Evolutionary conservation across 1,140 invertebrate species (phyloP), one percentile per base, ranked within the genome.

Genomic region (Atta cephalotes): DNA sequence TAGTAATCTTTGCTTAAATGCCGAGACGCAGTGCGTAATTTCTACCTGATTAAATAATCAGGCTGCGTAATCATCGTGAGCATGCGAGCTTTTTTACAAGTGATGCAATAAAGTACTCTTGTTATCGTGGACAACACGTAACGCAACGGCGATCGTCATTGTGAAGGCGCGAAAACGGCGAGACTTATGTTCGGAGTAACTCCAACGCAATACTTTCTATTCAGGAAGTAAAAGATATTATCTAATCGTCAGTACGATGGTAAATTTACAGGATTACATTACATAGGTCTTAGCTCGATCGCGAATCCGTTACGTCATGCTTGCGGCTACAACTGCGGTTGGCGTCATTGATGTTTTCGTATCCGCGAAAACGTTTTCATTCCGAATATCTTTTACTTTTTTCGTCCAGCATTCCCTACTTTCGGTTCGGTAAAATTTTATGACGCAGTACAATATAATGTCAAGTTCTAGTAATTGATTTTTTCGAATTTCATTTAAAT

Each of bases 201-300:
- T 70, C 25, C n/a, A 45, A 79, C n/a, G 18, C 35, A 51, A 21
- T 45, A 94, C 93, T 94, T 94, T 94, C 94, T 94, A 94, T 91
- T 92, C 90, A 89, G 92, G 92, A 94, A 93, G 92, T 92, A 92
- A 94, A 93, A 91, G 85, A 89, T 86, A 92, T 94, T 94, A 94
- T 94, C 93, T 93, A 94, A 94, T 93, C 90, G 78, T 81, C 60
- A 78, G 87, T 84, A 78, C 7, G 28, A 6, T 3, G 18, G 7
- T 18, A 39, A n/a, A 62, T 85, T 79, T 88, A 28, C 12, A 31
- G 25, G 51, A 45, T 28, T 53, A 28, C 21, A n/a, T 35, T 84
- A 28, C 35, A 74, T 25, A 25, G 68, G 25, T 5, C 21, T 25
- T 10, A 45, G 16, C 21, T 53, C 28, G 68, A 89, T 89, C 62